Evolutionary conservation across 2,797 vertebrate species (phyloP), one percentile per base, ranked within the genome.

Genomic region (Leptatherina wallacei): DNA sequence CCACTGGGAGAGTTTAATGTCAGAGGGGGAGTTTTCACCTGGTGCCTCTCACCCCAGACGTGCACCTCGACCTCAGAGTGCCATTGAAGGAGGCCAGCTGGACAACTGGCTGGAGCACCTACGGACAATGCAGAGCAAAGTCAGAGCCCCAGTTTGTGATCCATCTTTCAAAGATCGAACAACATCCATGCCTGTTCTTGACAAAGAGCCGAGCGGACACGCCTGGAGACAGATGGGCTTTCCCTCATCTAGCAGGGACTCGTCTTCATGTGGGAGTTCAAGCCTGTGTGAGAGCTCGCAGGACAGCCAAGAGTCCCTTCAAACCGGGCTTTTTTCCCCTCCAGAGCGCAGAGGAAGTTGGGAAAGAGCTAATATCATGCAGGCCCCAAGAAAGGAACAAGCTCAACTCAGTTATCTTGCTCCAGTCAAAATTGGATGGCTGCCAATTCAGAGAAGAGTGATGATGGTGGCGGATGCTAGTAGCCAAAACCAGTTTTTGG

Each of bases 391-490:
- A 33, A 85, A 83, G 56, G 90, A 95, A 77, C 83, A 87, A 61
- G 61, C 92, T 36, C 44, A 89, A 16, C 70, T 94, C 76, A 92
- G 92, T 59, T 69, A 36, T 47, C 75, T 95, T 0, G 35, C 88
- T 59, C 80, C 92, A 0, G 93, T 96, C 52, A 93, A 78, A 82
- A 88, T 84, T 36, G 92, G 93, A 44, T 95, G 95, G 95, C 88
- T 96, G 68, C 95, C 95, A 8, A 69, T 93, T 64, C 89, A 91
- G 74, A 91, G 90, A 80, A 90, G 75, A 62, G 88, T 93, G 55
- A 84, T 78, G 70, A 73, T 69, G 64, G 54, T 79, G 56, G 77
- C 40, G 0, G 82, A 86, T 30, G 24, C 69, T 10, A 30, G 71
- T 30, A 61, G 77, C 32, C 80, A 74, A 61, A 84, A 62, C n/a